These are phyloP conservation scores for Sphaerophoria taeniata DNA, from an alignment of 2,888 invertebrate genomes.

Conservation along the genomic window DNA sequence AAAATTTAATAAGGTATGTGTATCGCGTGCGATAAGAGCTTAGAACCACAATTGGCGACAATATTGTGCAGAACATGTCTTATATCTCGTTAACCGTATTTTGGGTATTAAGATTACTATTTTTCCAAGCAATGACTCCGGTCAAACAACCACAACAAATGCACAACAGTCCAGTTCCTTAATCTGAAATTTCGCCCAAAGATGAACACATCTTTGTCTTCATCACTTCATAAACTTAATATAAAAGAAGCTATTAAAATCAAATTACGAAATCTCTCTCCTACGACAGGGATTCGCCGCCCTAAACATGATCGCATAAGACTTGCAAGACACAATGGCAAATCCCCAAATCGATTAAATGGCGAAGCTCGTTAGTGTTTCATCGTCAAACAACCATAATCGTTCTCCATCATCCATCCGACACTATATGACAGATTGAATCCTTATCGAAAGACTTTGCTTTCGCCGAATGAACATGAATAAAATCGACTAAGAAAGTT, in stretches of 20 bases:
- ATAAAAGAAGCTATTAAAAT: slow-evolving; percentile 8
- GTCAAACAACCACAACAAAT: not conserved
- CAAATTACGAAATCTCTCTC: not conserved
- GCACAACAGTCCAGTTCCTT: not conserved
- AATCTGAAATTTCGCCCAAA: not conserved
- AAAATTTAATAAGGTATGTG: too few species aligned
- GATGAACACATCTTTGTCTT: not conserved
- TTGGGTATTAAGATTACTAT: too few species aligned
- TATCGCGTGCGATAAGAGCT: too few species aligned
- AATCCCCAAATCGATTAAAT: slow-evolving; percentile 29
- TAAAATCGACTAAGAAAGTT: slow-evolving; percentile 1
- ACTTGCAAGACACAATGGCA: slow-evolving; percentile 7
- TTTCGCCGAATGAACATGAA: not conserved
- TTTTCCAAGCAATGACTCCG: too few species aligned
- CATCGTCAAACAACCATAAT: slow-evolving; percentile 45
- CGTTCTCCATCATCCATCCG: slow-evolving; percentile 14
- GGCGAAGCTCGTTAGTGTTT: slow-evolving; percentile 40
- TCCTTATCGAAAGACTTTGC: slow-evolving; percentile 7
- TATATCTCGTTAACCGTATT: too few species aligned
- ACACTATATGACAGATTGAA: not conserved
- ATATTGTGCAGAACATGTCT: too few species aligned
- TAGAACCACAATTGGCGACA: too few species aligned
- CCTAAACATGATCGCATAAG: slow-evolving; percentile 2
- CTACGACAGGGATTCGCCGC: not conserved
- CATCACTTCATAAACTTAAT: not conserved